These are phyloP conservation scores for Caradrina clavipalpis DNA, from an alignment of 2,888 invertebrate species.

Conservation along the genomic window DNA sequence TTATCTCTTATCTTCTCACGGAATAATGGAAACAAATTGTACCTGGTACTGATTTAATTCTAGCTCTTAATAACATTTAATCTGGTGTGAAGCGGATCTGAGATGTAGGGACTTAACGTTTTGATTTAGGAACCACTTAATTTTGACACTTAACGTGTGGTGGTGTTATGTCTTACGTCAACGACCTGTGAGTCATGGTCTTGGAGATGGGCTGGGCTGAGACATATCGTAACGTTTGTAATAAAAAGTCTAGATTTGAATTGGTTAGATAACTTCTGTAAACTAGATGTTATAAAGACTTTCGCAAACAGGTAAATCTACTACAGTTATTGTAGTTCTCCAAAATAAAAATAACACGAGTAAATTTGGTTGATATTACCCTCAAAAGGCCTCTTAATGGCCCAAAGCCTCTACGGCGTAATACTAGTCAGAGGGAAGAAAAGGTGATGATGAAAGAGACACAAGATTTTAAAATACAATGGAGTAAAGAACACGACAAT, in stretches of 20 bases:
- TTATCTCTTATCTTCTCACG: constrained; percentile 57
- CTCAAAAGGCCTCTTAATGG: background rate
- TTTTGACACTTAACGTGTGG: background rate
- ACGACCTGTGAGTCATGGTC: background rate
- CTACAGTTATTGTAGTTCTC: too few species aligned
- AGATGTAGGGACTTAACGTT: background rate
- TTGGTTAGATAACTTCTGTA: background rate
- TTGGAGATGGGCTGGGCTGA: background rate
- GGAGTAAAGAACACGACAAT: background rate
- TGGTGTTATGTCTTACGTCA: background rate
- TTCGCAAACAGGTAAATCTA: background rate
- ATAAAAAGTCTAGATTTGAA: background rate
- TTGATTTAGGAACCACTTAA: background rate
- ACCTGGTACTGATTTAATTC: constrained; percentile 18
- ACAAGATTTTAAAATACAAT: background rate
- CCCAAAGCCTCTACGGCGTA: too few species aligned
- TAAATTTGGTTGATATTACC: background rate
- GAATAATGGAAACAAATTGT: constrained; percentile 4
- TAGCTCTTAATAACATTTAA: background rate
- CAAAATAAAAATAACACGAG: background rate
- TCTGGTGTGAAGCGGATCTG: constrained; percentile 25
- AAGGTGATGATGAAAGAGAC: background rate
- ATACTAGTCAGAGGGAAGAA: too few species aligned
- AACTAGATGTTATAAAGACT: background rate
- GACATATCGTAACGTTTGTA: too few species aligned